These are phyloP conservation scores for Dicrurus megarhynchus DNA, from an alignment of 2,113 vertebrate genomes.

Conservation along the genomic window DNA sequence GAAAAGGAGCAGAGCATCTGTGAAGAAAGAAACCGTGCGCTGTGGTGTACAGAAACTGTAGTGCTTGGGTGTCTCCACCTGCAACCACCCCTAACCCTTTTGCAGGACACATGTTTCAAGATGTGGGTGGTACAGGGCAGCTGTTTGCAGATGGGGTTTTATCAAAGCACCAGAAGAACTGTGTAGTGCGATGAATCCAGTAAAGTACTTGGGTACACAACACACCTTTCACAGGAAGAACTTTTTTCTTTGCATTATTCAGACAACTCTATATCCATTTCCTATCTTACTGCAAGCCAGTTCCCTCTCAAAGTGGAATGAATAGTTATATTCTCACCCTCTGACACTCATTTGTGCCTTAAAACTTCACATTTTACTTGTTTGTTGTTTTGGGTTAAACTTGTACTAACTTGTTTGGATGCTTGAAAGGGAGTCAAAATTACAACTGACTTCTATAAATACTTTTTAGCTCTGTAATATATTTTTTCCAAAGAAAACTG, in stretches of 20 bases:
- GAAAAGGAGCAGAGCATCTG: not conserved
- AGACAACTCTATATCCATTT: not conserved
- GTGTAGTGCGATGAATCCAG: not conserved
- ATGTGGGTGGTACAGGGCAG: not conserved
- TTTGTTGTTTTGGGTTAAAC: not conserved
- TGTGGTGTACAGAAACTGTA: not conserved
- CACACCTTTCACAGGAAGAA: not conserved
- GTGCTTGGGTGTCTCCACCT: too few species aligned
- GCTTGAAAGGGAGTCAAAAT: not conserved
- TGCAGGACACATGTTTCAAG: accelerated
- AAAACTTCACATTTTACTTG: not conserved
- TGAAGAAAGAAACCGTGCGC: not conserved
- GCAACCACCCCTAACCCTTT: not conserved
- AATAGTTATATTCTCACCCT: not conserved
- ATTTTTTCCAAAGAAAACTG: not conserved
- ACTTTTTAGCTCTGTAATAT: not conserved
- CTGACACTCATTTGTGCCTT: not conserved
- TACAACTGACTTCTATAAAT: not conserved
- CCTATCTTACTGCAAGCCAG: not conserved
- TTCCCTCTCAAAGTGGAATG: not conserved
- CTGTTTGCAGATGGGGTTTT: not conserved
- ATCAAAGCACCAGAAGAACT: not conserved
- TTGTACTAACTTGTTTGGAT: not conserved
- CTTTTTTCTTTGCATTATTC: not conserved
- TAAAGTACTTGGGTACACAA: accelerated